These are phyloP conservation scores for Oreochromis spilurus DNA, from an alignment of 2,113 vertebrate genomes.

Conservation along the genomic window DNA sequence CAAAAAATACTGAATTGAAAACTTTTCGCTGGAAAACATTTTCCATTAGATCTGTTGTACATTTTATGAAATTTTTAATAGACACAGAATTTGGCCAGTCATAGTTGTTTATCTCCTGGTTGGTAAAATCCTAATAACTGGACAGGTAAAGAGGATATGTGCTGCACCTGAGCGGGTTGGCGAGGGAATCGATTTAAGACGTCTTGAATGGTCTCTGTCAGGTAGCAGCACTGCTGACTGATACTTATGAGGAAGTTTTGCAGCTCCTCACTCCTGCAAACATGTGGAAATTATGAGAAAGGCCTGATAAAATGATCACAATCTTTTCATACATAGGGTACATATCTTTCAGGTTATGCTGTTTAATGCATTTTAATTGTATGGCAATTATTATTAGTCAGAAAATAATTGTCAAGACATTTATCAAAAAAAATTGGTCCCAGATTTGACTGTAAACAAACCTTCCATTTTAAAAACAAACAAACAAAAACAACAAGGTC, in stretches of 20 bases:
- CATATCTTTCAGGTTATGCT: background rate
- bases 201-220: conserved; percentile 79
- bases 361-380: background rate
- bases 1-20: background rate
- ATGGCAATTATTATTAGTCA: background rate
- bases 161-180: conserved; percentile 80
- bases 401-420: background rate
- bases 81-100: background rate
- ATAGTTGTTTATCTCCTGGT: background rate
- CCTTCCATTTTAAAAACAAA: background rate
- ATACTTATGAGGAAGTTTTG: conserved; percentile 82
- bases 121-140: background rate
- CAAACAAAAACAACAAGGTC: background rate
- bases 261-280: conserved; percentile 83
- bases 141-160: background rate
- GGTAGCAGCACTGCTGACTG: conserved; percentile 80
- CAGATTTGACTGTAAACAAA: background rate
- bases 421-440: background rate
- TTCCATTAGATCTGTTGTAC: background rate
- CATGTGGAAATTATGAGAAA: background rate
- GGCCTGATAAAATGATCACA: background rate
- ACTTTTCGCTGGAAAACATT: background rate
- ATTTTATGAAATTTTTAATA: background rate
- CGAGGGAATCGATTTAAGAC: conserved; percentile 77
- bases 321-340: background rate